Evolutionary conservation across 53 echinoderm and acorn worm genomes (phyloP), one percentile per base, ranked within the genome.

Genomic region (Holothuria leucospilota): DNA sequence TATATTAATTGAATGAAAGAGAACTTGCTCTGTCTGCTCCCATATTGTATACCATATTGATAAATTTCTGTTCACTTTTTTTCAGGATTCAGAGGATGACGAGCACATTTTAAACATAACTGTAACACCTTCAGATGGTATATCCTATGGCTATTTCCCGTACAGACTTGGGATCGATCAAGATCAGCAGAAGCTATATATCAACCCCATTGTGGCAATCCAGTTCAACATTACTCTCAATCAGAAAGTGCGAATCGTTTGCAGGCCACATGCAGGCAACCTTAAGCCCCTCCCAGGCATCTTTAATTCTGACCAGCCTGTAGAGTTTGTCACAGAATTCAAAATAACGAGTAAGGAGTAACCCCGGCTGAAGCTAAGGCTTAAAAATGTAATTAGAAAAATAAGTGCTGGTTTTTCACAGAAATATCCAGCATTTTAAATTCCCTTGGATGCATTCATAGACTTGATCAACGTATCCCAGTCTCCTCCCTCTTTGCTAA

Each of bases 61-160:
- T 46, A 46, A 56, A 18, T 56, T 56, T 83, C 25, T 41, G 16
- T 39, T 73, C 20, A 0, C 15, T 59, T 39, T 53, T 5, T 67
- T 67, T 13, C 67, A 83, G 84, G 49, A 83, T 10, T 0, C 14
- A 40, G 67, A 83, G 38, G 23, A 42, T 8, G 63, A 63, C 0
- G 74, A 82, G 64, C 14, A 59, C 13, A 25, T 77, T 4, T 28
- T 41, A 20, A 16, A 24, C 6, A 66, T 59, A 25, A 82, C 38
- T 20, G 34, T 86, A 28, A 86, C 53, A 61, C 92, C 92, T 0
- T 3, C 4, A 0, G 61, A 71, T 13, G 92, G 92, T 20, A 82
- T 92, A 27, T 83, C 89, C 46, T 92, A 86, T 25, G 92, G 89
- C 16, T 83, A 86, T 64, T 92, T 77, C 69, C 92, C 92, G 6